Evolutionary conservation across 1,140 invertebrate genomes (phyloP), one percentile per base, ranked within the genome.

Genomic region (Achroia grisella): DNA sequence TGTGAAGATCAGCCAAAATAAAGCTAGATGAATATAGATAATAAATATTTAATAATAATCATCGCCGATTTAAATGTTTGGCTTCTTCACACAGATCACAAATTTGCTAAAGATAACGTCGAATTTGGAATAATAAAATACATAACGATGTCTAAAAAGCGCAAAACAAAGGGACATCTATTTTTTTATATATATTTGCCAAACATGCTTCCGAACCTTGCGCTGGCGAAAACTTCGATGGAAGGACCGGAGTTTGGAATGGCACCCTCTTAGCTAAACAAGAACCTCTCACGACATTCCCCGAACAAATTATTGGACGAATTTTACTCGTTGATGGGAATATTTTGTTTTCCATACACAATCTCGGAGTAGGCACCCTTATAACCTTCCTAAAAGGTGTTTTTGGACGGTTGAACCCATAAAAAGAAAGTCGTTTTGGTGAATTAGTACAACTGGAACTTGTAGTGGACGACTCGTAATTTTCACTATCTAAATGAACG

Each of bases 371-470:
- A 2, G 78, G 75, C 6, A 51, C 60, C 10, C 78, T 58, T 4
- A 85, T 55, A 1, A 80, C 57, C 40, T 70, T 82, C 10, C 71
- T 61, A 31, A 82, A 76, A 0, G 76, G 80, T 0, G 64, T 67
- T 62, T 81, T 83, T 0, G 77, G 71, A 34, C 87, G 81, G 67
- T 87, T 89, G 53, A 85, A 82, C 0, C 88, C 89, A 69, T 88
- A 90, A 56, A 83, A 67, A 0, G 67, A 66, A 48, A 90, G 77
- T 27, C 89, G 74, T 76, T 91, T 91, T 0, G 90, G 90, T 1
- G 90, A 91, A 57, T 91, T 91, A 0, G 89, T 87, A 33, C 89
- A 90, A 56, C 89, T 91, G 0, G 90, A 91, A 14, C 89, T 88
- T 0, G 90, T 89, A 1, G 90, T 91, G 0, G 90, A 91, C 0